Evolutionary conservation across 2,888 invertebrate species (phyloP), one percentile per base, ranked within the genome.

Genomic region (Hirtodrosophila cameraria): DNA sequence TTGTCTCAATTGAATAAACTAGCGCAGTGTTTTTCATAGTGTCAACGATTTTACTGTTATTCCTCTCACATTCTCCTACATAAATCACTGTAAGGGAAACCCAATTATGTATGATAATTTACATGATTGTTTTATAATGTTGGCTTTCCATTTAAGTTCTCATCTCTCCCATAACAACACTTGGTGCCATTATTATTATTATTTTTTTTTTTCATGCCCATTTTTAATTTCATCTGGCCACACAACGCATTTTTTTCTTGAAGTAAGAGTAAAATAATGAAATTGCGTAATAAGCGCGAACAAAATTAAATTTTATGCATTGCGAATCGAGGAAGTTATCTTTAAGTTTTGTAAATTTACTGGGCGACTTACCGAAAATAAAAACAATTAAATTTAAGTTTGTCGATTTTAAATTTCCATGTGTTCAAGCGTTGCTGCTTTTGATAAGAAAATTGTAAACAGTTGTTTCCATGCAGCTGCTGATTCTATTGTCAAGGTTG

Each of bases 41-140:
- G 12, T 12, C 49, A 20, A n/a, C 43, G 23, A 20, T 18, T 20
- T 18, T 2, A 15, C 16, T 25, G 16, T 45, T 20, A 13, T 23
- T 1, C 25, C 20, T 16, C 6, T 20, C 9, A 12, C 12, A 16
- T 3, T 4, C 7, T 13, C 16, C 9, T 23, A 20, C 48, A 43
- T 41, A 35, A 59, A 54, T 53, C 39, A 39, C 7, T 11, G 30
- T 18, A 11, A 8, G 18, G 31, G n/a, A 16, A 59, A 35, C 13
- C 18, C 28, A 38, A 23, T 62, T 62, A 49, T 45, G 38, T 33
- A 39, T 35, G 18, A 43, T 54, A 54, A 64, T 64, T 62, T n/a
- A n/a, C n/a, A n/a, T n/a, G n/a, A 62, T 35, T 49, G 43, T 49
- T 49, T 15, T 35, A 39, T 43, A 28, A 41, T 30, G 55, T 27